phyloP scores from a whole-genome alignment of 1,140 invertebrate genomes.

The Leptopilina boulardi region DNA sequence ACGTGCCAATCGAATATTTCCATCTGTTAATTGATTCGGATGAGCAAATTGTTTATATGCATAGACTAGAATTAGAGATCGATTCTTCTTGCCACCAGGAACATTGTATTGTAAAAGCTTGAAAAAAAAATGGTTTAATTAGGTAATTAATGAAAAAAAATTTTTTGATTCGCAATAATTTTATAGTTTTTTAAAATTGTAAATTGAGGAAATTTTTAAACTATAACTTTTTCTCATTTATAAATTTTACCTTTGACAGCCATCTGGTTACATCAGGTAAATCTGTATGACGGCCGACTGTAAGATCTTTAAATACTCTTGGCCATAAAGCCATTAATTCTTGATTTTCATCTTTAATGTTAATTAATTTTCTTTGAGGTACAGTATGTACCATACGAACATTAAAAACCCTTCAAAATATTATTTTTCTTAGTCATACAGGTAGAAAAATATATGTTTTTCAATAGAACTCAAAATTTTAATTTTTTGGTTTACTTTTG shows the following conservation, averaged over 20 bases:
- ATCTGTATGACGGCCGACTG: conserved; percentile 83
- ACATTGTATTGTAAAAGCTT: conserved; percentile 90
- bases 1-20: conserved; percentile 87
- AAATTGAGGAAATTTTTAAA: too few species aligned
- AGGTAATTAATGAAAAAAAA: too few species aligned
- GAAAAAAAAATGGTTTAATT: conserved; percentile 50
- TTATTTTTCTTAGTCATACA: too few species aligned
- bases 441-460: too few species aligned
- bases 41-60: conserved; percentile 86
- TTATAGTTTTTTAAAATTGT: too few species aligned
- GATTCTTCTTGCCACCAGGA: conserved; percentile 85
- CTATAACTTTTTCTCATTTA: too few species aligned
- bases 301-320: conserved; percentile 88
- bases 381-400: conserved; percentile 67
- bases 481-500: too few species aligned
- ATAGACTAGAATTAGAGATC: conserved; percentile 87
- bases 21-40: conserved; percentile 80
- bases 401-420: conserved; percentile 47
- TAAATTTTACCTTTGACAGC: conserved; percentile 88
- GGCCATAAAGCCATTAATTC: conserved; percentile 92
- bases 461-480: too few species aligned
- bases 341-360: conserved; percentile 86
- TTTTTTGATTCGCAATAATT: too few species aligned
- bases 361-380: conserved; percentile 78
- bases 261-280: conserved; percentile 86